Conservation (phyloP, 2,888 invertebrate species). For the Conomelus anceps region DNA sequence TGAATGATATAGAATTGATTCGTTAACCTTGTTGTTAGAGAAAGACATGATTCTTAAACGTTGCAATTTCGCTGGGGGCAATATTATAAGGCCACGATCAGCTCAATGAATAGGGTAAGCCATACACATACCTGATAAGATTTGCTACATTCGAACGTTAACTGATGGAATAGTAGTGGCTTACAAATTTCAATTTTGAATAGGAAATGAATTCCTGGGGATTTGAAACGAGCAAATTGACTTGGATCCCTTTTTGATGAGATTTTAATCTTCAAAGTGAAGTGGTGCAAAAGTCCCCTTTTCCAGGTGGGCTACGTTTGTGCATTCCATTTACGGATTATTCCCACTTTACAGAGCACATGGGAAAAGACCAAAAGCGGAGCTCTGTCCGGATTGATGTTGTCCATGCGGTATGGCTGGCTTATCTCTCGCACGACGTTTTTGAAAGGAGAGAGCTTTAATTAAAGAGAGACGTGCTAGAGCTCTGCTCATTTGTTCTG, state of each 20-base stretch:
- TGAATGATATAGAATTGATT: not conserved
- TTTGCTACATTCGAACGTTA: not conserved
- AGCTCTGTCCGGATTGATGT: not conserved
- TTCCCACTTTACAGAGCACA: not conserved
- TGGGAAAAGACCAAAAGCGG: not conserved
- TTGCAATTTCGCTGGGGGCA: not conserved
- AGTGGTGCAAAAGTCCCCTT: not conserved
- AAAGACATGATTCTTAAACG: not conserved
- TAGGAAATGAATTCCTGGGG: not conserved
- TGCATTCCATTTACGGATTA: not conserved
- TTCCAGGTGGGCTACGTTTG: not conserved
- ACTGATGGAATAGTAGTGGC: not conserved
- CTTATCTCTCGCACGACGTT: not conserved
- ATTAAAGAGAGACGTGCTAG: not conserved
- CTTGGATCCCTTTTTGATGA: not conserved
- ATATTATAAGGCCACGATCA: not conserved
- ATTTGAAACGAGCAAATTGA: not conserved
- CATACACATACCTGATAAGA: not conserved
- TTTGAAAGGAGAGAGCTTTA: not conserved
- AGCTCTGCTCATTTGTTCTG: not conserved
- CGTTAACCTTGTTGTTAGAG: not conserved
- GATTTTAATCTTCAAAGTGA: not conserved
- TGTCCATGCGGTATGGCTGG: not conserved
- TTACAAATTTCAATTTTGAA: not conserved
- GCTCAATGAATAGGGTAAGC: not conserved